Evolutionary conservation across 1,140 invertebrate genomes (phyloP).

Genomic region (Anoplolepis gracilipes): DNA sequence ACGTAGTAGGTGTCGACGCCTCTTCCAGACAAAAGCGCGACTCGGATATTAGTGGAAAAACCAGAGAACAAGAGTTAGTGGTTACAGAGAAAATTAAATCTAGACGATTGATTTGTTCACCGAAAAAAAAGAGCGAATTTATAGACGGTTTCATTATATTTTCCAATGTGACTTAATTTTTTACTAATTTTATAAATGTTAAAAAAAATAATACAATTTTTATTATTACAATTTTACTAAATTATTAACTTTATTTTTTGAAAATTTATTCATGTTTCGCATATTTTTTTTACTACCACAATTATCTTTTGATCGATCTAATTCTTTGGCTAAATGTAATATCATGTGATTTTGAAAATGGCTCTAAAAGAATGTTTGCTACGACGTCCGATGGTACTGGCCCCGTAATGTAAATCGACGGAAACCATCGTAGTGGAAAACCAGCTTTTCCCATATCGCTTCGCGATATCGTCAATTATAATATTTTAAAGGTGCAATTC

Average conservation of each 20-base stretch:
- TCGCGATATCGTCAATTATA: slow-evolving; percentile 55
- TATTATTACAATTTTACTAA: neutral
- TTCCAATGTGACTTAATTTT: neutral
- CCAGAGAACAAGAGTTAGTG: neutral
- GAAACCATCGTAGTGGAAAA: neutral
- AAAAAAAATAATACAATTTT: neutral
- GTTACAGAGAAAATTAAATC: slow-evolving; percentile 3
- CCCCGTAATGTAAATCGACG: neutral
- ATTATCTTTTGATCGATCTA: neutral
- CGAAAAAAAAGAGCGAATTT: neutral
- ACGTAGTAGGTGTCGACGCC: slow-evolving; percentile 54
- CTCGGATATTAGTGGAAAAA: slow-evolving; percentile 52
- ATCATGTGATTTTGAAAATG: neutral
- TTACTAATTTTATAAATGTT: neutral
- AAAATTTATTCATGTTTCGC: neutral
- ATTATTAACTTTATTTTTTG: neutral
- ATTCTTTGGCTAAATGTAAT: neutral
- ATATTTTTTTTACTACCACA: neutral
- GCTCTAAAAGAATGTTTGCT: neutral
- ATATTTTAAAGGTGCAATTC: slow-evolving; percentile 44
- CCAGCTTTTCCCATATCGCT: neutral
- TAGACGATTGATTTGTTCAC: slow-evolving; percentile 36
- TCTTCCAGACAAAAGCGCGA: slow-evolving; percentile 56
- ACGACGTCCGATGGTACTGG: neutral
- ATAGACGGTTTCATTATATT: neutral